Evolutionary conservation across 2,888 invertebrate species (phyloP).

Genomic region (Lymantria dispar): DNA sequence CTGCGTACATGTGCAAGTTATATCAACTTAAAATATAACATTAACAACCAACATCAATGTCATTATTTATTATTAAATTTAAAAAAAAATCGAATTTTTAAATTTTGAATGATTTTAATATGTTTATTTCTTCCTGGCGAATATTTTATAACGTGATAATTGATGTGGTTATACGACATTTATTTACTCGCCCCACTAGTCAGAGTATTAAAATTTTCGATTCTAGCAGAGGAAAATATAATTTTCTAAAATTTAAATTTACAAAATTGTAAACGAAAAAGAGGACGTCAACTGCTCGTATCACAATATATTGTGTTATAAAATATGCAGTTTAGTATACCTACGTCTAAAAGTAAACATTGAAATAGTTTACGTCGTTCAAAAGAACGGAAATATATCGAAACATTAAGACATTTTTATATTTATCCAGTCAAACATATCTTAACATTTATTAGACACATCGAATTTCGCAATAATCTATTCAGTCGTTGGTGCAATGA

Average conservation of each 20-base stretch:
- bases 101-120: no score
- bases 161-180: no score
- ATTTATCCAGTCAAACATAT: slow-evolving; percentile 14
- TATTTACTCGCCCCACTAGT: slow-evolving; percentile 1
- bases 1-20: background rate
- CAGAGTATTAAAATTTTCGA: slow-evolving; percentile 9
- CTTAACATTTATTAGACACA: slow-evolving; percentile 17
- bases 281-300: slow-evolving; percentile 16
- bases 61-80: slow-evolving; percentile 13
- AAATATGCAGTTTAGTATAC: slow-evolving; percentile 13
- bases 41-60: slow-evolving; percentile 23
- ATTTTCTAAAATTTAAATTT: slow-evolving; percentile 2
- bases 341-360: slow-evolving; percentile 22
- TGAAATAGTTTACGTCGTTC: slow-evolving; percentile 16
- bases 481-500: slow-evolving; percentile 30
- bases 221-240: slow-evolving; percentile 12
- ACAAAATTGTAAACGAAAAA: background rate
- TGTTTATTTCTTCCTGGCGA: background rate
- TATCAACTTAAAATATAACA: background rate
- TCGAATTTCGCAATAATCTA: slow-evolving; percentile 19
- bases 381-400: slow-evolving; percentile 17
- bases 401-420: slow-evolving; percentile 9
- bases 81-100: no score
- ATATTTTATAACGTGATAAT: background rate
- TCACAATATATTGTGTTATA: slow-evolving; percentile 2